Percentiles rank a stretch among this genome's conserved stretches.
Evolutionary conservation across 2,113 vertebrate genomes (phyloP).

Genomic region (Semicossyphus pulcher): DNA sequence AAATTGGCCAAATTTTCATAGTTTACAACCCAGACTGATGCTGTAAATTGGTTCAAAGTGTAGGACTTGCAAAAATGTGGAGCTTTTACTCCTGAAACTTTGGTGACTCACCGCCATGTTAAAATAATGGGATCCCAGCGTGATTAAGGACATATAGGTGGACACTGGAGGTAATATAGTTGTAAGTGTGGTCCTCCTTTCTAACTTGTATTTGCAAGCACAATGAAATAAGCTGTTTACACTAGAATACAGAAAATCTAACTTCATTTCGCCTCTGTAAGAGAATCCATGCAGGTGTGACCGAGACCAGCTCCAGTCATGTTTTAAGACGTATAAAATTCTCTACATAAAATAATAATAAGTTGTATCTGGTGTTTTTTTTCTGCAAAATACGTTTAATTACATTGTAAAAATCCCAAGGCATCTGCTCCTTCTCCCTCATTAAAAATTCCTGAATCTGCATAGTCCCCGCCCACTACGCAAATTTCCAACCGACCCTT

Average conservation of each 20-base stretch:
- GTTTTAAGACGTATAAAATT: no score
- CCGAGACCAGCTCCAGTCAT: no score
- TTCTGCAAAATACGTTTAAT: no score
- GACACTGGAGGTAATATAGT: no score
- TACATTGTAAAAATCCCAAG: no score
- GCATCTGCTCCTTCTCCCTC: no score
- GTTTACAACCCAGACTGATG: background rate
- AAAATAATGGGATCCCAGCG: background rate
- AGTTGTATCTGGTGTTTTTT: no score
- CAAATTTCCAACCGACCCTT: no score
- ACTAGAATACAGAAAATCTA: background rate
- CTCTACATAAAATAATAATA: no score
- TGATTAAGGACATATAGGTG: background rate
- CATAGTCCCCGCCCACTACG: no score
- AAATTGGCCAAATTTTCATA: conserved; percentile 36
- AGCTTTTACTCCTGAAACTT: conserved; percentile 7
- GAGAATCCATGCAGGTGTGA: background rate
- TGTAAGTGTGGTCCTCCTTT: background rate
- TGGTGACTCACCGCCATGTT: background rate
- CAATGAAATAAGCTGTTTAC: background rate
- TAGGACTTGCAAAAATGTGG: conserved; percentile 1
- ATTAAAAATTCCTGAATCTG: no score
- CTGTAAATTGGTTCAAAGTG: background rate
- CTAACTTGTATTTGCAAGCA: background rate
- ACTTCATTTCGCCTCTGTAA: background rate